Conservation (phyloP, 1,140 invertebrate species). For the Elymnias hypermnestra region DNA sequence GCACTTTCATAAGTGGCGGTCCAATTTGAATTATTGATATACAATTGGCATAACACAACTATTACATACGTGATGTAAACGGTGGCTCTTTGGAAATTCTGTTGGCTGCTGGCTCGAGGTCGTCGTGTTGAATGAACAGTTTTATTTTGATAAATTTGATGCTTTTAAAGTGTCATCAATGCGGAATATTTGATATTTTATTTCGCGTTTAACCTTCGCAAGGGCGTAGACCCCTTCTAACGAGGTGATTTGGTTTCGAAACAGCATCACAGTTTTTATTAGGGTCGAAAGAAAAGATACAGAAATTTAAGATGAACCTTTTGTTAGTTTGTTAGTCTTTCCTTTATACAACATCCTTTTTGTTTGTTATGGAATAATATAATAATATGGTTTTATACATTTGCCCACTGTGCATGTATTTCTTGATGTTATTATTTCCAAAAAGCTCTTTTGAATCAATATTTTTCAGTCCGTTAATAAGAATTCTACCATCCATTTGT, state of each 20-base stretch:
- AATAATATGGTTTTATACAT: too few species aligned
- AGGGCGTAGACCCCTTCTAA: slow-evolving; percentile 4
- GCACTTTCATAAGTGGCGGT: not conserved
- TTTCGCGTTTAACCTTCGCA: not conserved
- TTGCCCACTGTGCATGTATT: too few species aligned
- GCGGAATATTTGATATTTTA: slow-evolving; percentile 1
- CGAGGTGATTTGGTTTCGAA: slow-evolving; percentile 4
- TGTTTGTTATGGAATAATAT: too few species aligned
- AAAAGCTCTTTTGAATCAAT: too few species aligned
- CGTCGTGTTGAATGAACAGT: not conserved
- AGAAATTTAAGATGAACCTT: too few species aligned
- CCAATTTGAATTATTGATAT: not conserved
- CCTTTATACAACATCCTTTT: too few species aligned
- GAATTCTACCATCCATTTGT: too few species aligned
- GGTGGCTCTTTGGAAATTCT: not conserved
- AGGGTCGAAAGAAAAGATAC: not conserved
- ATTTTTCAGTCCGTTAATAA: too few species aligned
- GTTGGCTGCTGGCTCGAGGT: not conserved
- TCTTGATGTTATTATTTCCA: too few species aligned
- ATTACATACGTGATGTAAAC: too few species aligned
- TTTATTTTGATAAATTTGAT: slow-evolving; percentile 2
- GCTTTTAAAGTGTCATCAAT: slow-evolving; percentile 1
- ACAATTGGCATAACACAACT: not conserved
- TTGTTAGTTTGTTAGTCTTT: too few species aligned
- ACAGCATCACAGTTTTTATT: not conserved